Evolutionary conservation across 2,888 invertebrate species (phyloP).

Genomic region (Portevinia maculata): DNA sequence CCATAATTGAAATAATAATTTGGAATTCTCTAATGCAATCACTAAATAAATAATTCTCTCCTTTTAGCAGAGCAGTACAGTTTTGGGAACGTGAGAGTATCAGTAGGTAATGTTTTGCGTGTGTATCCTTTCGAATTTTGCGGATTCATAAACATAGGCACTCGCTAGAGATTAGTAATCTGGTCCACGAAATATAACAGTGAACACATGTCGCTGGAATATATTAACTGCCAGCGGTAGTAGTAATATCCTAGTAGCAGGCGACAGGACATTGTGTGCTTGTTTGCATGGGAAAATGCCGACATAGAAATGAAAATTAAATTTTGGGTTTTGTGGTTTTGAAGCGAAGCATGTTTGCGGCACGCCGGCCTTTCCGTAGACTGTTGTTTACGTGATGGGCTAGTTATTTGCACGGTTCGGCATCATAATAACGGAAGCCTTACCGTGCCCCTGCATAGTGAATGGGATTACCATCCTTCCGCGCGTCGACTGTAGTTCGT

Average conservation of each 20-base stretch:
- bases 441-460: conserved; percentile 41
- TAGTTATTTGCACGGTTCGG: conserved; percentile 36
- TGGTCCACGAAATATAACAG: conserved; percentile 30
- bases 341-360: not conserved
- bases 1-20: conserved; percentile 46
- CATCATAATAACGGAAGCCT: conserved; percentile 3
- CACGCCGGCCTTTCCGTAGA: not conserved
- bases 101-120: not conserved
- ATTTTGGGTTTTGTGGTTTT: conserved; percentile 48
- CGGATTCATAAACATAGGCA: conserved; percentile 11
- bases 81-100: not conserved
- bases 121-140: not conserved
- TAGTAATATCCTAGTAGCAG: not conserved
- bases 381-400: not conserved
- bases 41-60: conserved; percentile 48
- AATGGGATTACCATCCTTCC: conserved; percentile 31
- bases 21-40: conserved; percentile 45
- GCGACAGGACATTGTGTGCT: conserved; percentile 2
- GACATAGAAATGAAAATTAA: conserved; percentile 35
- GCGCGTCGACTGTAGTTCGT: not conserved
- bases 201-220: conserved; percentile 8
- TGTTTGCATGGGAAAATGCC: conserved; percentile 18
- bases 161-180: conserved; percentile 34
- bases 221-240: conserved; percentile 14
- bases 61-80: not conserved